Conservation (phyloP, 2,888 invertebrate species). For the Cheilosia scutellata region DNA sequence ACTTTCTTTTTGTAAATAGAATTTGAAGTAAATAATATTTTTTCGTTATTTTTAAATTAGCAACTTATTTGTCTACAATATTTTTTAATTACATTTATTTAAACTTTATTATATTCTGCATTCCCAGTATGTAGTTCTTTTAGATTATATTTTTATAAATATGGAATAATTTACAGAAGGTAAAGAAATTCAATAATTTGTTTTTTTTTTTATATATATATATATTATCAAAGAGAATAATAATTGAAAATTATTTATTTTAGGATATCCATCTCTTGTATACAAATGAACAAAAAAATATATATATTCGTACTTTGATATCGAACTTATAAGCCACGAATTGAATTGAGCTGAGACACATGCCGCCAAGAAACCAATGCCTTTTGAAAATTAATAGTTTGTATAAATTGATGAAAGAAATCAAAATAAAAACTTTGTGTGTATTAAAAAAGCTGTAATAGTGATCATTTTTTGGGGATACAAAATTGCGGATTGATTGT, state of each 20-base stretch:
- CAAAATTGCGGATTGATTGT: constrained; percentile 18
- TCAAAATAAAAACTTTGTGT: constrained; percentile 59
- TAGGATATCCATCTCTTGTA: constrained; percentile 44
- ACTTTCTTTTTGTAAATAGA: constrained; percentile 7
- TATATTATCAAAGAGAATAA: constrained; percentile 38
- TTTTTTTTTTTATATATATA: constrained; percentile 14
- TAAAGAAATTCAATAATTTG: constrained; percentile 74
- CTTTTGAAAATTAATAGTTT: constrained; percentile 86
- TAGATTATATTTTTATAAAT: constrained; percentile 30
- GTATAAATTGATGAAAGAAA: constrained; percentile 69
- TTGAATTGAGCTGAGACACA: constrained; percentile 84
- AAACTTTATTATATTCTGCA: constrained; percentile 44
- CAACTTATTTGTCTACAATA: constrained; percentile 60
- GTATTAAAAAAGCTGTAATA: constrained; percentile 32
- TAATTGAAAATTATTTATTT: constrained; percentile 33
- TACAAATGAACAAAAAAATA: constrained; percentile 40
- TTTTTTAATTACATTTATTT: constrained; percentile 27
- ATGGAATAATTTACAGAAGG: constrained; percentile 82
- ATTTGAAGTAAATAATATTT: constrained; percentile 22
- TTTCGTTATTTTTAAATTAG: constrained; percentile 21
- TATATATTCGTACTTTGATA: constrained; percentile 57
- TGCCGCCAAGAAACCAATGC: constrained; percentile 92
- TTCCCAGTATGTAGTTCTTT: constrained; percentile 49
- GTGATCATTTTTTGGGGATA: constrained; percentile 47
- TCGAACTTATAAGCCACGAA: constrained; percentile 72